These are phyloP conservation scores for Tor tambroides DNA, from an alignment of 2,113 vertebrate species.

Conservation along the genomic window DNA sequence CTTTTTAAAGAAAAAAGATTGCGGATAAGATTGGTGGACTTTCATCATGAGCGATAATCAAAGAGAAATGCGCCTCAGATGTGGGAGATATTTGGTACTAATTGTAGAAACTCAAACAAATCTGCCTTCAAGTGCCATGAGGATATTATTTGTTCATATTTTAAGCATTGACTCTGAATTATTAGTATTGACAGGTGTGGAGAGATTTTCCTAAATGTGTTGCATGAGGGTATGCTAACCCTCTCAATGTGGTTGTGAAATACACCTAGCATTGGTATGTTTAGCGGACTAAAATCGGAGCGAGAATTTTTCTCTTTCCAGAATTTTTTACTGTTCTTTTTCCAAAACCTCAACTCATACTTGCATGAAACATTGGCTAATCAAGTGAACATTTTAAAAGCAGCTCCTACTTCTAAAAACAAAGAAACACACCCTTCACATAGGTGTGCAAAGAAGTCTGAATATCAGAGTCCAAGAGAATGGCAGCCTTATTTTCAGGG, in stretches of 20 bases:
- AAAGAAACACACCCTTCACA: slow-evolving; percentile 72
- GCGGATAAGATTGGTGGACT: slow-evolving; percentile 38
- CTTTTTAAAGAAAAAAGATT: slow-evolving; percentile 39
- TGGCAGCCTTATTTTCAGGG: slow-evolving; percentile 76
- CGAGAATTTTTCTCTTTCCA: background rate
- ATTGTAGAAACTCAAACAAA: slow-evolving; percentile 8
- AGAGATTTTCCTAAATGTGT: background rate
- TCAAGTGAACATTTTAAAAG: slow-evolving; percentile 40
- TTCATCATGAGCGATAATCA: slow-evolving; percentile 24
- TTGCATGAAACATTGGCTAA: slow-evolving; percentile 41
- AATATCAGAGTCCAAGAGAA: slow-evolving; percentile 78
- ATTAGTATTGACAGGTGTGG: slow-evolving; percentile 33
- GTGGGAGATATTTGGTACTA: background rate
- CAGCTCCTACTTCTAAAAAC: slow-evolving; percentile 67
- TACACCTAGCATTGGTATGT: slow-evolving; percentile 11
- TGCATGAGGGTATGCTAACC: background rate
- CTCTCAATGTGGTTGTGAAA: slow-evolving; percentile 11
- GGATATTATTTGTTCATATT: background rate
- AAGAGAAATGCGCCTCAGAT: slow-evolving; percentile 5
- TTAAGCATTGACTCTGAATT: slow-evolving; percentile 11
- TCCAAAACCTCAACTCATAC: slow-evolving; percentile 39
- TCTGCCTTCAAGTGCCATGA: background rate
- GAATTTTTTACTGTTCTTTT: background rate
- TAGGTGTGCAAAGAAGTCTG: slow-evolving; percentile 75
- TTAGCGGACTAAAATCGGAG: background rate